Evolutionary conservation across 2,113 vertebrate species (phyloP).

Genomic region (Ailuropoda melanoleuca): DNA sequence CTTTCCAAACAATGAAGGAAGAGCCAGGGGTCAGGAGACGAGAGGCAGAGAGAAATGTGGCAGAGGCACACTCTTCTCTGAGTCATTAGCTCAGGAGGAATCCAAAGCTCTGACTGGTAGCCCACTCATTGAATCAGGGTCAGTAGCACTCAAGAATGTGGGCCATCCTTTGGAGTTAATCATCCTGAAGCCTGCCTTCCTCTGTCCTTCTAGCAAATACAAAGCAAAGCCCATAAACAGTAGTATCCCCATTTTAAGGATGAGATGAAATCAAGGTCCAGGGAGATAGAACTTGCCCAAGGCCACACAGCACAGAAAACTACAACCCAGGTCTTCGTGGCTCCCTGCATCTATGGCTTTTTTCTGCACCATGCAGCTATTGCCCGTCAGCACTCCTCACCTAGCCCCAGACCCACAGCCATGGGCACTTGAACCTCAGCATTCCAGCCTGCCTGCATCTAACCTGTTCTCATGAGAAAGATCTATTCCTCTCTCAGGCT

Average conservation of each 20-base stretch:
- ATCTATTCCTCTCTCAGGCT: not conserved
- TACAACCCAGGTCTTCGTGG: not conserved
- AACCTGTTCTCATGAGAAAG: not conserved
- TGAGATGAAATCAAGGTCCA: not conserved
- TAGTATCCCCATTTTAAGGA: not conserved
- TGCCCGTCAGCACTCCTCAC: accelerated
- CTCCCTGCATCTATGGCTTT: not conserved
- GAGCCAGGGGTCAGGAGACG: not conserved
- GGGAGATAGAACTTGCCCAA: not conserved
- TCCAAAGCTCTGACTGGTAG: not conserved
- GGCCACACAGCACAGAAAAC: not conserved
- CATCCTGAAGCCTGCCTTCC: not conserved
- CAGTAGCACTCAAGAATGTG: not conserved
- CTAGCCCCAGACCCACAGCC: not conserved
- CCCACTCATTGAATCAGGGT: not conserved
- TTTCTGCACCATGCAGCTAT: accelerated
- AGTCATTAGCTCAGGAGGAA: not conserved
- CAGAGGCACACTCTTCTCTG: not conserved
- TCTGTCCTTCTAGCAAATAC: not conserved
- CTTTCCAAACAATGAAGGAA: not conserved
- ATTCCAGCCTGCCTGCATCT: too few relatives aligned
- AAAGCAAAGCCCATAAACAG: not conserved
- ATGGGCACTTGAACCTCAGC: too few relatives aligned
- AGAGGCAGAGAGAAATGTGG: not conserved
- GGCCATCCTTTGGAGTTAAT: not conserved